Evolutionary conservation across 1,140 invertebrate species (phyloP).

Genomic region (Drosophila baimaii): DNA sequence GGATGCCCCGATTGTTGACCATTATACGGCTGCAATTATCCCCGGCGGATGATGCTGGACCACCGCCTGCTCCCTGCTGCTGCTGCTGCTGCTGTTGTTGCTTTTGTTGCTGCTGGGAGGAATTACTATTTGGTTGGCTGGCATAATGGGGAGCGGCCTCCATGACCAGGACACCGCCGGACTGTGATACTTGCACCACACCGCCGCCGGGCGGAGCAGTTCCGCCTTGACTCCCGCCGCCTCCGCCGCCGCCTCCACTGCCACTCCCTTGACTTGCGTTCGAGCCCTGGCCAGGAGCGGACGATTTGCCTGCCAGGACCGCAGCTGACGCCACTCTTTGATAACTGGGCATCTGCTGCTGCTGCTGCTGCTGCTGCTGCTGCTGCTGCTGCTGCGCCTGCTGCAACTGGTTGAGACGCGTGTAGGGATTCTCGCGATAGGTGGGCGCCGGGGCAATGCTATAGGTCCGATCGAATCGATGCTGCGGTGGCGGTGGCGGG

Average conservation of each 20-base stretch:
- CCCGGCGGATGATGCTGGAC: conserved; percentile 8
- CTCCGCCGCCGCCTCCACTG: no score
- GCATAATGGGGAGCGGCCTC: conserved; percentile 72
- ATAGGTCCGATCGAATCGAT: conserved; percentile 67
- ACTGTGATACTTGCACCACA: conserved; percentile 66
- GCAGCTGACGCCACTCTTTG: conserved; percentile 54
- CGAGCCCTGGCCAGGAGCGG: conserved; percentile 16
- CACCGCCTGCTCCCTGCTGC: conserved; percentile 31
- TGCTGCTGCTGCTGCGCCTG: conserved; percentile 13
- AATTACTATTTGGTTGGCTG: conserved; percentile 55
- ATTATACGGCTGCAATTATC: conserved; percentile 49
- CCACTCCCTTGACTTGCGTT: conserved; percentile 19
- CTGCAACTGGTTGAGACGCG: conserved; percentile 74
- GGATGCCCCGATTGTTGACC: conserved; percentile 55
- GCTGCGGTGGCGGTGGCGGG: conserved; percentile 56
- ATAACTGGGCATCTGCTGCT: conserved; percentile 59
- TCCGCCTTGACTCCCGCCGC: conserved; percentile 23
- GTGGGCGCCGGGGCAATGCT: conserved; percentile 64
- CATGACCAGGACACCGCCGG: conserved; percentile 69
- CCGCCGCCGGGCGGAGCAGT: conserved; percentile 34
- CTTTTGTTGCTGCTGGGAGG: conserved; percentile 55
- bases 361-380: conserved; percentile 6
- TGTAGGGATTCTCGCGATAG: conserved; percentile 78
- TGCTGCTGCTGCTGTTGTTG: conserved; percentile 39
- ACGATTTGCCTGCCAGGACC: conserved; percentile 8